A percentile compares a stretch with the other conserved stretches of the same genome.
Evolutionary conservation across 2,888 invertebrate species (phyloP).

Genomic region (Drosophila siamana): DNA sequence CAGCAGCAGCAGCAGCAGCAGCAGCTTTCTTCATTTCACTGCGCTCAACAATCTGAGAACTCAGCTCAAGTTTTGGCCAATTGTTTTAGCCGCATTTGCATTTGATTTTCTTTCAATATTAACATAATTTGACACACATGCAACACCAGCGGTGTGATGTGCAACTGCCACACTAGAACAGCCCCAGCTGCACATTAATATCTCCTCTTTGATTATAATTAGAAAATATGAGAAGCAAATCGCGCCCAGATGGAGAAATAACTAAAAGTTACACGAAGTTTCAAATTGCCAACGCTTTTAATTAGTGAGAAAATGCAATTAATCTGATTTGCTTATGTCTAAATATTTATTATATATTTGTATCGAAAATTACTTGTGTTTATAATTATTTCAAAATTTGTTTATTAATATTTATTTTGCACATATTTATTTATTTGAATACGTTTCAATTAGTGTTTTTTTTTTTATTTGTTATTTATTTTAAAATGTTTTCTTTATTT

Average conservation of each 20-base stretch:
- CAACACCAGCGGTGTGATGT: slow-evolving; percentile 32
- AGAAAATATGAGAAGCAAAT: slow-evolving; percentile 7
- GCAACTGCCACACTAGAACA: slow-evolving; percentile 7
- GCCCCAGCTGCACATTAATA: slow-evolving; percentile 24
- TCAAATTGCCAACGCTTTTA: too few relatives aligned
- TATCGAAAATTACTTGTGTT: too few relatives aligned
- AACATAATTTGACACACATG: slow-evolving; percentile 55
- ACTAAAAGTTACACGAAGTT: too few relatives aligned
- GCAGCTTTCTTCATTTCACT: slow-evolving; percentile 58
- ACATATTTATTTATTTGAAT: not conserved
- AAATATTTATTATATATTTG: too few relatives aligned
- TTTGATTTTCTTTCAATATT: slow-evolving; percentile 58
- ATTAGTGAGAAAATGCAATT: too few relatives aligned
- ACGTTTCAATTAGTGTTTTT: too few relatives aligned
- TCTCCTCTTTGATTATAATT: slow-evolving; percentile 7
- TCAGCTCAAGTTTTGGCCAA: slow-evolving; percentile 38
- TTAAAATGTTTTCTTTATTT: too few relatives aligned
- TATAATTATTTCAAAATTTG: not conserved
- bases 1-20: slow-evolving; percentile 24
- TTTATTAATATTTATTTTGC: not conserved
- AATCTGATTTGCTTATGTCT: too few relatives aligned
- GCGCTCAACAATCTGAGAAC: slow-evolving; percentile 59
- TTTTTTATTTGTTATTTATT: too few relatives aligned
- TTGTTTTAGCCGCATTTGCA: slow-evolving; percentile 23
- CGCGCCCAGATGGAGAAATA: not conserved